Conservation (phyloP, 2,888 invertebrate species). For the Trissolcus japonicus region DNA sequence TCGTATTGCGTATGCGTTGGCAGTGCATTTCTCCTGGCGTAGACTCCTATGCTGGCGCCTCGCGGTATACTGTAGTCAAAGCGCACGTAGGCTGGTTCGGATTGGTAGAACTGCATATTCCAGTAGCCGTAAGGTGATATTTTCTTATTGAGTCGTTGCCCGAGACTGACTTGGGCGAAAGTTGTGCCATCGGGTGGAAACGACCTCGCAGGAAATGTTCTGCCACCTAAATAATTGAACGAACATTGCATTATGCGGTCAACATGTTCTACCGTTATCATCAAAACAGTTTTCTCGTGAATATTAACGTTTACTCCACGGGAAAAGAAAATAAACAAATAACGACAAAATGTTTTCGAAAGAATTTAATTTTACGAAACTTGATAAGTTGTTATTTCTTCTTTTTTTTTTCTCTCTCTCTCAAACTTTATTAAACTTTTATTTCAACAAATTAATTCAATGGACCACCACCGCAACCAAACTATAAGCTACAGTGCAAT, state of each 20-base stretch:
- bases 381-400: too few relatives aligned
- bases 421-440: not conserved
- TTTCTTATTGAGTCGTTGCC: slow-evolving; percentile 90
- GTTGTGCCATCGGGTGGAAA: slow-evolving; percentile 96
- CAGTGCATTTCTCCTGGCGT: slow-evolving; percentile 93
- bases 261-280: not conserved
- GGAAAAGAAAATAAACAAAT: too few relatives aligned
- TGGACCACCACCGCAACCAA: slow-evolving; percentile 20
- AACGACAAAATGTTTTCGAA: too few relatives aligned
- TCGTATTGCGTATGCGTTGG: slow-evolving; percentile 98
- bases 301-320: too few relatives aligned
- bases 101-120: slow-evolving; percentile 98
- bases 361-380: too few relatives aligned
- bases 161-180: slow-evolving; percentile 91
- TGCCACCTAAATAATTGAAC: slow-evolving; percentile 81
- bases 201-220: slow-evolving; percentile 92
- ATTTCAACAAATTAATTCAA: not conserved
- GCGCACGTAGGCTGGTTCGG: slow-evolving; percentile 93
- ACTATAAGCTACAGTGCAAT: slow-evolving; percentile 37
- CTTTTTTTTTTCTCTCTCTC: too few relatives aligned
- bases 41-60: slow-evolving; percentile 95
- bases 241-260: slow-evolving; percentile 21
- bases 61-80: slow-evolving; percentile 95
- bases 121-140: slow-evolving; percentile 96
- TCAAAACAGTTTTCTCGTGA: too few relatives aligned